These are phyloP conservation scores for Cataglyphis albicans DNA, from an alignment of 2,888 invertebrate species.

Conservation along the genomic window DNA sequence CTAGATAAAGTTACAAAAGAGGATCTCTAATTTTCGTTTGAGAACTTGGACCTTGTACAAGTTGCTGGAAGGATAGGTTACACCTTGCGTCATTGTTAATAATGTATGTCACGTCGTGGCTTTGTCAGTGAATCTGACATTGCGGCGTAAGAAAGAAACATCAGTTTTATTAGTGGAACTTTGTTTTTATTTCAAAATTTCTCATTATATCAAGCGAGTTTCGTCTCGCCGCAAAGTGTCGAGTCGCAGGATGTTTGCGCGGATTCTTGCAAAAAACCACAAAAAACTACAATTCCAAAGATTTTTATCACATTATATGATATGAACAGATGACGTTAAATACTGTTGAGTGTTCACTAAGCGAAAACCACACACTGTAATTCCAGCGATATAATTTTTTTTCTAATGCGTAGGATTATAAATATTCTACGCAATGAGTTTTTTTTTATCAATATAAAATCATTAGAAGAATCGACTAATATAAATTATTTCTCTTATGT, in stretches of 20 bases:
- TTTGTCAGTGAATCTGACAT: conserved; percentile 33
- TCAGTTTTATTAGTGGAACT: conserved; percentile 24
- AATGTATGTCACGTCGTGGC: conserved; percentile 40
- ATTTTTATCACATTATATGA: neutral
- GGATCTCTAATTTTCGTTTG: neutral
- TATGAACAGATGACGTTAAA: conserved; percentile 3
- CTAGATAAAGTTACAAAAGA: neutral
- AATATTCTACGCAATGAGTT: neutral
- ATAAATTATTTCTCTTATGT: neutral
- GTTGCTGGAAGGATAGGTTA: conserved; percentile 6
- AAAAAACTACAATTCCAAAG: neutral
- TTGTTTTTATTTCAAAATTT: conserved; percentile 8
- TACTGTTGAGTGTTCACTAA: neutral
- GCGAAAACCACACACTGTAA: neutral
- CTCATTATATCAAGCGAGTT: neutral
- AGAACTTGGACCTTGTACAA: conserved; percentile 10
- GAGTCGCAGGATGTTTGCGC: neutral
- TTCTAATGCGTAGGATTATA: neutral
- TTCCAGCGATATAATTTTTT: neutral
- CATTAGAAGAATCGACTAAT: neutral
- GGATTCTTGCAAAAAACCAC: conserved; percentile 3
- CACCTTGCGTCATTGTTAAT: conserved; percentile 51
- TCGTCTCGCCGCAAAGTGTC: neutral
- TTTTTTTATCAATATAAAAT: neutral
- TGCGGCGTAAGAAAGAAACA: conserved; percentile 52